Conservation (phyloP, 2,113 vertebrate genomes). For the Spea multiplicata region DNA sequence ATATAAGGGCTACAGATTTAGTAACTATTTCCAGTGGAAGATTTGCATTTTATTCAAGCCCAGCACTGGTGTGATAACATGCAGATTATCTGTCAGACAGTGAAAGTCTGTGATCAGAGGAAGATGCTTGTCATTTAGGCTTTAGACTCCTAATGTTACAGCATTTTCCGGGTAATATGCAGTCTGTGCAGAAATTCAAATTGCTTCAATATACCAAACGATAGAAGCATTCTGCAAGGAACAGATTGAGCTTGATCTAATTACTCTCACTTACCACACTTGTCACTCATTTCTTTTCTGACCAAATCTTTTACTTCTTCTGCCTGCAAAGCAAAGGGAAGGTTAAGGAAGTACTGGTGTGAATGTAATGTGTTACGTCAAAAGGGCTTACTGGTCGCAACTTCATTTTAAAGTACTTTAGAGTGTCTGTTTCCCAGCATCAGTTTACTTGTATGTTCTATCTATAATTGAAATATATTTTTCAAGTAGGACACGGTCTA, state of each 20-base stretch:
- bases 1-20: too few species aligned
- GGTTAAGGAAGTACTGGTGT: background rate
- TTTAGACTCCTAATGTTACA: constrained; percentile 24
- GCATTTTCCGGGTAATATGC: constrained; percentile 32
- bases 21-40: too few species aligned
- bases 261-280: constrained; percentile 72
- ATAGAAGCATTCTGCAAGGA: constrained; percentile 5
- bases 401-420: too few species aligned
- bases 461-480: too few species aligned
- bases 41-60: too few species aligned
- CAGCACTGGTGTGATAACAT: too few species aligned
- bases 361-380: too few species aligned
- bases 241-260: fast-evolving
- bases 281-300: constrained; percentile 69
- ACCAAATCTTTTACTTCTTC: constrained; percentile 79
- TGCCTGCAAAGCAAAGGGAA: constrained; percentile 55
- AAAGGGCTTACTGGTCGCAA: too few species aligned
- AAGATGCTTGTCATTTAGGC: background rate
- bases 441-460: too few species aligned
- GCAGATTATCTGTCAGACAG: too few species aligned
- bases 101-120: background rate
- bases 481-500: too few species aligned
- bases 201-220: constrained; percentile 46
- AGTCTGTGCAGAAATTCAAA: constrained; percentile 34
- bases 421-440: too few species aligned